These are phyloP conservation scores for Brachionus sp. DNA, from an alignment of 1,140 invertebrate species.

Conservation along the genomic window DNA sequence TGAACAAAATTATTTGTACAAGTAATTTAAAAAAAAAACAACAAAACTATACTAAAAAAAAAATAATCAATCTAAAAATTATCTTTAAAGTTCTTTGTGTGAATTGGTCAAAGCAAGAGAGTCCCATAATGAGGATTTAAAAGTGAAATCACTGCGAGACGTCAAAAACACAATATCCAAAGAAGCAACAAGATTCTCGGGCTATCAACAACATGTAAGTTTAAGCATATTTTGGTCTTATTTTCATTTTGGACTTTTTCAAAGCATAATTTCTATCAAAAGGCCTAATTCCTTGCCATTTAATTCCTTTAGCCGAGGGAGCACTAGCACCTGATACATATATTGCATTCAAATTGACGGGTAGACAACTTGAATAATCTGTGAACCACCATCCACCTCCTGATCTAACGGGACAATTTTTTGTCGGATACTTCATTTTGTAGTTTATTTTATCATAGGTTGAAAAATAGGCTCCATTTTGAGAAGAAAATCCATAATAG, in stretches of 20 bases:
- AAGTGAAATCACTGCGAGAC: conserved; percentile 49
- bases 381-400: conserved; percentile 44
- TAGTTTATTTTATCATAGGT: conserved; percentile 33
- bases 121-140: conserved; percentile 47
- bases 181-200: conserved; percentile 51
- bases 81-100: conserved; percentile 15
- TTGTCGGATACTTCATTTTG: neutral
- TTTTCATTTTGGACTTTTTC: conserved; percentile 43
- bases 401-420: conserved; percentile 26
- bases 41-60: too few species aligned
- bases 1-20: conserved; percentile 25
- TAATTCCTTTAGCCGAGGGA: conserved; percentile 26
- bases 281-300: conserved; percentile 28
- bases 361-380: conserved; percentile 1
- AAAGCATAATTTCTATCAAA: conserved; percentile 42
- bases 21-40: neutral
- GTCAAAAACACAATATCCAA: conserved; percentile 53
- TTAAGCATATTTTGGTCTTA: neutral
- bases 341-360: conserved; percentile 42
- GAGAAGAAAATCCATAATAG: conserved; percentile 19
- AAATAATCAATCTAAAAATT: neutral
- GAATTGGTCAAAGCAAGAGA: conserved; percentile 48
- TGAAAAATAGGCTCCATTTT: conserved; percentile 35
- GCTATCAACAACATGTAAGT: conserved; percentile 54
- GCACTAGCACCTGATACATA: conserved; percentile 41